These are phyloP conservation scores for Teleiodes luculella DNA, from an alignment of 2,888 invertebrate species.

Conservation along the genomic window DNA sequence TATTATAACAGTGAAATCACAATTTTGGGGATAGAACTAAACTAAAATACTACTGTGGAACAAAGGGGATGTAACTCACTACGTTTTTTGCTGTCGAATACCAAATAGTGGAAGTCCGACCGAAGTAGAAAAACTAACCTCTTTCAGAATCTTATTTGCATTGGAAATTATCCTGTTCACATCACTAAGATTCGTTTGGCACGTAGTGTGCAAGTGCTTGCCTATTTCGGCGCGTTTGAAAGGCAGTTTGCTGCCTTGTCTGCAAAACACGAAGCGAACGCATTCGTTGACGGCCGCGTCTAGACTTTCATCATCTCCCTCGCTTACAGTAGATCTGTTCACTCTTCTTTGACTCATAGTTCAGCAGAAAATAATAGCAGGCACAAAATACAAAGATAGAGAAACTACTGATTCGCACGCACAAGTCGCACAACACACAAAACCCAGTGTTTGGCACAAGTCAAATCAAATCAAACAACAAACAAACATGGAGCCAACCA, in stretches of 20 bases:
- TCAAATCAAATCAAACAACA: too few species aligned
- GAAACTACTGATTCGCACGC: too few species aligned
- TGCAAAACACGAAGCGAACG: conserved; percentile 53
- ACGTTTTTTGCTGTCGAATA: too few species aligned
- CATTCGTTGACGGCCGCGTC: conserved; percentile 53
- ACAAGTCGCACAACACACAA: too few species aligned
- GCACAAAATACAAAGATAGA: too few species aligned
- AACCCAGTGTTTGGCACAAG: too few species aligned
- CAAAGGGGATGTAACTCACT: too few species aligned
- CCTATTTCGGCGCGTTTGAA: conserved; percentile 57
- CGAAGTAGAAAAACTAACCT: conserved; percentile 33
- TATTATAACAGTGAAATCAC: too few species aligned
- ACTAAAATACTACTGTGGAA: too few species aligned
- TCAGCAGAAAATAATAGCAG: background rate
- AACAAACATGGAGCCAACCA: too few species aligned
- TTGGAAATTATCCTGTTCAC: conserved; percentile 44
- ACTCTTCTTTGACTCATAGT: conserved; percentile 42
- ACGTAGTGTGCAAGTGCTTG: conserved; percentile 46
- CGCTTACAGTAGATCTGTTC: conserved; percentile 29
- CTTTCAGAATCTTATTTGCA: conserved; percentile 51
- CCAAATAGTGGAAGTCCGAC: background rate
- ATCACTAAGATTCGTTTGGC: conserved; percentile 40
- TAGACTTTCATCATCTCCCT: conserved; percentile 26
- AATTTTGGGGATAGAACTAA: too few species aligned
- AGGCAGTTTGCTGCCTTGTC: conserved; percentile 64